A percentile compares a stretch with the other conserved stretches of the same genome.
These are phyloP conservation scores for Trematocara nigrifrons DNA, from an alignment of 2,113 vertebrate species.

Conservation along the genomic window DNA sequence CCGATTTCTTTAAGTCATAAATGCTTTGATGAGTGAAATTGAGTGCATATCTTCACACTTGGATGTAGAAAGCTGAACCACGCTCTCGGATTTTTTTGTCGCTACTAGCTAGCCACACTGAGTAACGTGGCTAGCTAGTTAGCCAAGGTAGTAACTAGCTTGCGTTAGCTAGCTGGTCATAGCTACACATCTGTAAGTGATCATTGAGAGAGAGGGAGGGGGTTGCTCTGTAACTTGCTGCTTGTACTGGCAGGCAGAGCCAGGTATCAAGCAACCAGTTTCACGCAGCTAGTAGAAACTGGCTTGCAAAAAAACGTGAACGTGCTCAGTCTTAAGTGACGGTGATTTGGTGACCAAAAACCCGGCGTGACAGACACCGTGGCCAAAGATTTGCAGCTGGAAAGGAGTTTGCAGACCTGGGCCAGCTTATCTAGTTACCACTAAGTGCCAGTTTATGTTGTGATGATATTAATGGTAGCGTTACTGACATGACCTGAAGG, in stretches of 20 bases:
- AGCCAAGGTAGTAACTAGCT: constrained; percentile 40
- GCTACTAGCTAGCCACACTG: constrained; percentile 56
- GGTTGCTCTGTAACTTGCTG: constrained; percentile 28
- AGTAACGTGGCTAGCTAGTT: constrained; percentile 66
- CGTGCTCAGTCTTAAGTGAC: constrained; percentile 16
- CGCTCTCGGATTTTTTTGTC: not conserved
- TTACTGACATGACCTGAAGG: constrained; percentile 55
- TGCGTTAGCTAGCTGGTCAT: constrained; percentile 41
- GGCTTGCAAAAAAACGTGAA: not conserved
- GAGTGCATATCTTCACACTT: not conserved
- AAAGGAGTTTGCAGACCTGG: constrained; percentile 63
- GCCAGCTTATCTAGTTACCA: constrained; percentile 11
- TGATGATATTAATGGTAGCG: constrained; percentile 12
- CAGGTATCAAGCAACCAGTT: constrained; percentile 25
- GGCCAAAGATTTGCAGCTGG: constrained; percentile 50
- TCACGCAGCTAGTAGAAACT: not conserved
- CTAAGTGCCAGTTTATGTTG: constrained; percentile 3
- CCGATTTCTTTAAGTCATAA: constrained; percentile 15
- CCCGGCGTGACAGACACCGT: constrained; percentile 71
- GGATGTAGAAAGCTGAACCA: not conserved
- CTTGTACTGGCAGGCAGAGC: constrained; percentile 19
- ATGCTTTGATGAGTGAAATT: not conserved
- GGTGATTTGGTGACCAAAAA: constrained; percentile 66
- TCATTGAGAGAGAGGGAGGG: constrained; percentile 49
- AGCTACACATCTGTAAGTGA: constrained; percentile 75